phyloP scores from a whole-genome alignment of 2,113 vertebrate species.

The Microtus pennsylvanicus region DNA sequence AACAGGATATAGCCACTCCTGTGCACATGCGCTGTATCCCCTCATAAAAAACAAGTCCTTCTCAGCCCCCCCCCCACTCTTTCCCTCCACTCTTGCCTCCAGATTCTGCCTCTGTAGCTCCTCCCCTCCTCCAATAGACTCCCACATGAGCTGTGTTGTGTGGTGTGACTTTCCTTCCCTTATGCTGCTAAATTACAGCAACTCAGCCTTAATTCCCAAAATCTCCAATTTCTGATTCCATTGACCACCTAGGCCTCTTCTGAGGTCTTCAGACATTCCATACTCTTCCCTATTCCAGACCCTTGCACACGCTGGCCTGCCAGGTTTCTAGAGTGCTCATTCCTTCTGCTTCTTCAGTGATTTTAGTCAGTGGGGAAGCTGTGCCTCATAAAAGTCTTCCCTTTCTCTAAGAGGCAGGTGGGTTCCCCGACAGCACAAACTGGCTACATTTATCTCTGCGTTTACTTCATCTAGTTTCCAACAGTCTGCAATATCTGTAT shows the following conservation, averaged over 20 bases:
- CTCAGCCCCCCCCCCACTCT: too few relatives aligned
- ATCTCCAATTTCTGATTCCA: not conserved
- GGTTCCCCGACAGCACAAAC: too few relatives aligned
- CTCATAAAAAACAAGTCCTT: too few relatives aligned
- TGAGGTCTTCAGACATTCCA: not conserved
- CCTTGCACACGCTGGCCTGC: not conserved
- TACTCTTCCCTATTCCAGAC: accelerated
- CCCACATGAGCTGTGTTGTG: too few relatives aligned
- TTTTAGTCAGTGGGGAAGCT: too few relatives aligned
- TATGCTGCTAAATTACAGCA: too few relatives aligned
- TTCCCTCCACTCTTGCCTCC: too few relatives aligned
- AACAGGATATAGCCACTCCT: too few relatives aligned
- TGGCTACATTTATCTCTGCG: not conserved
- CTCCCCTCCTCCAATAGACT: too few relatives aligned
- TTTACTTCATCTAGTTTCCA: not conserved
- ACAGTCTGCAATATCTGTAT: not conserved
- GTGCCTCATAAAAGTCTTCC: not conserved
- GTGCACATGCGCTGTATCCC: too few relatives aligned
- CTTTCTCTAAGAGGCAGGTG: not conserved
- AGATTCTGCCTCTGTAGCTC: too few relatives aligned
- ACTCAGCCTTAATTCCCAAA: accelerated
- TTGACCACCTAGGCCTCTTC: not conserved
- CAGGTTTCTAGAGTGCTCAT: accelerated
- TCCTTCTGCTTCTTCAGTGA: not conserved
- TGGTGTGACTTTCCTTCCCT: too few relatives aligned